phyloP scores from a whole-genome alignment of 2,797 vertebrate genomes.

The Micromesistius poutassou region DNA sequence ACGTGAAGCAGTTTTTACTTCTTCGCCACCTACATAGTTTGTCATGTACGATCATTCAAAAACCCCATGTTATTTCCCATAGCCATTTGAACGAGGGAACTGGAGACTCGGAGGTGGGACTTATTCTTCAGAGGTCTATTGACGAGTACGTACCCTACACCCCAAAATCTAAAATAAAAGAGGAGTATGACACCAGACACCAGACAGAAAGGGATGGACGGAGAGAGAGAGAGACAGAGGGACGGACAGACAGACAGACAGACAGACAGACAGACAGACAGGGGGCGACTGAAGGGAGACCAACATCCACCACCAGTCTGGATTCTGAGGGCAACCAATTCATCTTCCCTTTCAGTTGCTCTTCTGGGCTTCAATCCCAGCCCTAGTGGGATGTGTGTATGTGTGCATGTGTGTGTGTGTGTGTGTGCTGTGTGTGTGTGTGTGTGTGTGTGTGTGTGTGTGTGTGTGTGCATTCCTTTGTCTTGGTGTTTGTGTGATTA shows the following conservation, averaged over 20 bases:
- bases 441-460: too few relatives aligned
- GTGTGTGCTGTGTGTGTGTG: slow-evolving; percentile 3
- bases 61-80: too few relatives aligned
- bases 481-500: slow-evolving; percentile 5
- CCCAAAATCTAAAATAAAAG: slow-evolving; percentile 26
- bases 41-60: too few relatives aligned
- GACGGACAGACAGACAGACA: too few relatives aligned
- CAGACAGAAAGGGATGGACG: neutral
- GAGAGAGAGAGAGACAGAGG: neutral
- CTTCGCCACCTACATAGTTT: too few relatives aligned
- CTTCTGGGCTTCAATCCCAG: slow-evolving; percentile 59
- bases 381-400: slow-evolving; percentile 10
- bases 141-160: slow-evolving; percentile 33
- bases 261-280: too few relatives aligned
- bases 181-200: slow-evolving; percentile 16
- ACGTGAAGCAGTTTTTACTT: too few relatives aligned
- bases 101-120: too few relatives aligned
- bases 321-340: slow-evolving; percentile 62
- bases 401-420: slow-evolving; percentile 21
- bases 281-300: too few relatives aligned
- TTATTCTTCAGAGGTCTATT: too few relatives aligned
- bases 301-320: slow-evolving; percentile 35
- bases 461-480: slow-evolving; percentile 22
- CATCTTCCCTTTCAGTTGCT: slow-evolving; percentile 64
- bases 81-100: too few relatives aligned